Evolutionary conservation across 1,140 invertebrate genomes (phyloP), one percentile per base, ranked within the genome.

Genomic region (Zaprionus vittiger): DNA sequence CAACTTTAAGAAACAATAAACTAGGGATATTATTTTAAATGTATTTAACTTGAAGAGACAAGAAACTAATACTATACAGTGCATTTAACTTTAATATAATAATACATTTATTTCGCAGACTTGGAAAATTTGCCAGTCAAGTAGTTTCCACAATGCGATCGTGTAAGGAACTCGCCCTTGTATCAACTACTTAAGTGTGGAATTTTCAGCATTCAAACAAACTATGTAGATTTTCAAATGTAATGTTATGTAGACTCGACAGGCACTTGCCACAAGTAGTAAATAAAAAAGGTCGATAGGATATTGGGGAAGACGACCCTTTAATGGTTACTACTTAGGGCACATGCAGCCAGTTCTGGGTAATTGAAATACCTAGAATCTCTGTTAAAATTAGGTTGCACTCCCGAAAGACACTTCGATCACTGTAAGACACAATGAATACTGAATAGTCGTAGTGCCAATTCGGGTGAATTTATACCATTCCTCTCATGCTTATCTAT

Each of bases 311-410:
- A 1, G 12, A 81, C 75, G 62, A 84, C 84, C 85, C 67, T 57
- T 84, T 84, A 84, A 87, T 73, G 71, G 84, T 72, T 87, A 87
- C 84, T 87, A 87, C 84, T 87, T 87, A 87, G 56, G 55, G 69
- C 73, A 79, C n/a, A 17, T 70, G 62, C 57, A 62, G 17, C 3
- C 7, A 17, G 41, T 9, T 17, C n/a, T 17, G 2, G 15, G 6
- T 7, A 17, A 17, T 2, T 3, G 31, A 62, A 7, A 34, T 37
- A 12, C 12, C 14, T 0, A 1, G 2, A 54, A 17, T 20, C n/a
- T 26, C 17, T 49, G 14, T 26, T 38, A 15, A 12, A n/a, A n/a
- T 26, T 1, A 61, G 2, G 14, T 3, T 6, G 41, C 15, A 37
- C 12, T 24, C 3, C 26, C 20, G 11, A 5, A 7, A 49, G 28